phyloP scores from a whole-genome alignment of 2,888 invertebrate species.

The Bhutanitis thaidina region DNA sequence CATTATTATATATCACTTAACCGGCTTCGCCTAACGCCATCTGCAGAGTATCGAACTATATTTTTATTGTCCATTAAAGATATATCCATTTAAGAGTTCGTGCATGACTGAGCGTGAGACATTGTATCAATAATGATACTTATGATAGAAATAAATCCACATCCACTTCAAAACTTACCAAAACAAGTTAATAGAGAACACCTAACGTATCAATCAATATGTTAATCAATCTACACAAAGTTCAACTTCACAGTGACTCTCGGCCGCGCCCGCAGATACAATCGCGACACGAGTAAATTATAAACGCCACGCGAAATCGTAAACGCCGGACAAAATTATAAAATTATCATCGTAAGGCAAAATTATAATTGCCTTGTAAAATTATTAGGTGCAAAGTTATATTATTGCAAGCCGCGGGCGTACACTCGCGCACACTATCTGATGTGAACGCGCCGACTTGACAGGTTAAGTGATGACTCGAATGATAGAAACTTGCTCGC shows the following conservation, averaged over 20 bases:
- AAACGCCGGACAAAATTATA: constrained; percentile 7
- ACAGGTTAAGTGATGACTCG: constrained; percentile 57
- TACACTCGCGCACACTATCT: constrained; percentile 39
- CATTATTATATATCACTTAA: no score
- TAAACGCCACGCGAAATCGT: constrained; percentile 20
- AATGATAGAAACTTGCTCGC: constrained; percentile 48
- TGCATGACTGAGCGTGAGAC: no score
- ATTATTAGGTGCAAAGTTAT: constrained; percentile 71
- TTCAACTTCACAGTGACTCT: constrained; percentile 29
- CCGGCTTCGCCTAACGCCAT: no score
- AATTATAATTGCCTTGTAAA: constrained; percentile 66
- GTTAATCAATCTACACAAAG: constrained; percentile 35
- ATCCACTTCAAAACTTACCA: no score
- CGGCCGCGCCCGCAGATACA: constrained; percentile 27
- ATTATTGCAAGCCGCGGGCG: constrained; percentile 46
- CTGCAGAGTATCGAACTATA: no score
- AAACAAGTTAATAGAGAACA: neutral
- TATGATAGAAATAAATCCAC: no score
- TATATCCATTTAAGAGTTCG: no score
- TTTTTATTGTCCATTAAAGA: no score
- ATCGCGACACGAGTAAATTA: constrained; percentile 28
- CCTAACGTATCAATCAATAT: constrained; percentile 23
- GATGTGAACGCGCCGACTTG: constrained; percentile 47
- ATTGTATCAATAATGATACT: no score
- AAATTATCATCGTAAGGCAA: constrained; percentile 30